Evolutionary conservation across 2,888 invertebrate species (phyloP).

Genomic region (Callosobruchus maculatus): DNA sequence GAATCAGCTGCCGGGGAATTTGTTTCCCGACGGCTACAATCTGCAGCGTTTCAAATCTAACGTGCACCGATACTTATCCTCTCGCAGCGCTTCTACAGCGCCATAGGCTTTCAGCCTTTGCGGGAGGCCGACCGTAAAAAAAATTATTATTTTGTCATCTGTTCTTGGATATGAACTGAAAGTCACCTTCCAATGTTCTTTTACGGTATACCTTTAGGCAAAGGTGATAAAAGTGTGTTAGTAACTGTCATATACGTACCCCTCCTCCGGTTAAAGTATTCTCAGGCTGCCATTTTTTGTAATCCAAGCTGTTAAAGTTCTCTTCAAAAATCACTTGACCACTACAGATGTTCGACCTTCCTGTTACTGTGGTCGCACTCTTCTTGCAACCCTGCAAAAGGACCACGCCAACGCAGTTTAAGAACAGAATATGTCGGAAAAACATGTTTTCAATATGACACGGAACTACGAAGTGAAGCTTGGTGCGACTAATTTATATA

Average conservation of each 20-base stretch:
- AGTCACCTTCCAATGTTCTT: too few relatives aligned
- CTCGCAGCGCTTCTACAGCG: too few relatives aligned
- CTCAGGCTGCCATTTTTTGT: constrained; percentile 64
- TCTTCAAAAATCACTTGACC: constrained; percentile 62
- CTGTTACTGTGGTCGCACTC: constrained; percentile 18
- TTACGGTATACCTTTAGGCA: too few relatives aligned
- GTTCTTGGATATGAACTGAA: too few relatives aligned
- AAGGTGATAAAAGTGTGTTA: too few relatives aligned
- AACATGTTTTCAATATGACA: neutral
- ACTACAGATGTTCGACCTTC: constrained; percentile 44
- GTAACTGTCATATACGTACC: constrained; percentile 46
- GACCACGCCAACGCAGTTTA: neutral
- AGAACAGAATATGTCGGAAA: neutral
- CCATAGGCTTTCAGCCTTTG: too few relatives aligned
- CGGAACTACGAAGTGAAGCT: neutral
- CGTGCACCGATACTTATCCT: too few relatives aligned
- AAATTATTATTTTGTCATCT: too few relatives aligned
- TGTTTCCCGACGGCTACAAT: too few relatives aligned
- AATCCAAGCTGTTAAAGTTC: constrained; percentile 58
- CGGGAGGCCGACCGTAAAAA: too few relatives aligned
- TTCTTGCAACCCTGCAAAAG: neutral
- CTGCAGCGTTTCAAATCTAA: too few relatives aligned
- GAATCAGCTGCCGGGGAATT: too few relatives aligned
- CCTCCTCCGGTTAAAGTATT: constrained; percentile 58
- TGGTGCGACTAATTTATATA: neutral